Conservation (phyloP, 2,888 invertebrate genomes). For the Drosophila cracens region DNA sequence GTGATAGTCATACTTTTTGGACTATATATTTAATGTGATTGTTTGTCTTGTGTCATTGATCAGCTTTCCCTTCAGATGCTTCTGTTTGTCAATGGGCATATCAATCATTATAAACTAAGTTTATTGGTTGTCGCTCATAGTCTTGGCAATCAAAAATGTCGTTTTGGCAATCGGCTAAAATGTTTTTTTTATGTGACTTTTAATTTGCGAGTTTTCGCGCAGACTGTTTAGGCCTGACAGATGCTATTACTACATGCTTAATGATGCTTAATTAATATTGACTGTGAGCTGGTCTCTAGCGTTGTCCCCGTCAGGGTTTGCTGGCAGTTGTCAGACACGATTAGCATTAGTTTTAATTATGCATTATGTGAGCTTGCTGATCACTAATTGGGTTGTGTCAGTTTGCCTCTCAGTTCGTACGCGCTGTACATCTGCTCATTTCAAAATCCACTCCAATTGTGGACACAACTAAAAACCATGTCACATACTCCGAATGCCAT, state of each 20-base stretch:
- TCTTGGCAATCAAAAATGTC: slow-evolving; percentile 7
- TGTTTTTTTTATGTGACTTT: slow-evolving; percentile 6
- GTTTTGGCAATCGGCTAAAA: slow-evolving; percentile 16
- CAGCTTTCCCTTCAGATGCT: background rate
- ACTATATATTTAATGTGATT: background rate
- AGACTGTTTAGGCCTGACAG: background rate
- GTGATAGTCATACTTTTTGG: background rate
- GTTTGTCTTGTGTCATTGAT: background rate
- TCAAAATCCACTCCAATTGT: slow-evolving; percentile 16
- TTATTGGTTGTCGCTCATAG: slow-evolving; percentile 32
- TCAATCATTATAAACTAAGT: slow-evolving; percentile 39
- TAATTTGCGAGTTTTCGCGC: slow-evolving; percentile 3
- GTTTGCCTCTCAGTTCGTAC: background rate
- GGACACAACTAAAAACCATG: slow-evolving; percentile 29
- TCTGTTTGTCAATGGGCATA: background rate
- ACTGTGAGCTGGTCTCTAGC: background rate
- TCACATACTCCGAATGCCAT: background rate
- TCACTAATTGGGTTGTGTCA: slow-evolving; percentile 13
- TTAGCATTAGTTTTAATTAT: slow-evolving; percentile 14
- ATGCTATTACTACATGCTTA: background rate
- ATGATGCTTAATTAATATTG: background rate
- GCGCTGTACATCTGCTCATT: background rate
- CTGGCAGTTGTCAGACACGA: background rate
- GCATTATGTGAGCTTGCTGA: slow-evolving; percentile 3
- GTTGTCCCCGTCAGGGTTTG: background rate